phyloP scores from a whole-genome alignment of 2,888 invertebrate species.

The Teleogryllus oceanicus region DNA sequence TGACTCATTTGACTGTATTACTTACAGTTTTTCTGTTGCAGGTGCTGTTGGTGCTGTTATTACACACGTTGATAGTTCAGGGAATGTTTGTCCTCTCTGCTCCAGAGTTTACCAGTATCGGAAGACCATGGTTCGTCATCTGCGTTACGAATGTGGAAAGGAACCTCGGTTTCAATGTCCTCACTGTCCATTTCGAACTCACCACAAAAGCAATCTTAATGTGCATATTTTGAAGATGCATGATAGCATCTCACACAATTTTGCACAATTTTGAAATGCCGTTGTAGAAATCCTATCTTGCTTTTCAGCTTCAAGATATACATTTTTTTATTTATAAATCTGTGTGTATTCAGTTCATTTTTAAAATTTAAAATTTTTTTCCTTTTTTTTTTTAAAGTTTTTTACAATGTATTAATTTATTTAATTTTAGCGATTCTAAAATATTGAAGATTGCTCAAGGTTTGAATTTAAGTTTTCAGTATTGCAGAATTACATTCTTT shows the following conservation, averaged over 20 bases:
- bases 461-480: no score
- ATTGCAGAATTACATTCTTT: no score
- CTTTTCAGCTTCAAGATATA: no score
- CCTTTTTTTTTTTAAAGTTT: no score
- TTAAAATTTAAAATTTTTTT: no score
- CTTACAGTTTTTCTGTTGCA: not conserved
- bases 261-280: no score
- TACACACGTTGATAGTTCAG: not conserved
- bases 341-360: no score
- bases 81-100: constrained; percentile 29
- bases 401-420: no score
- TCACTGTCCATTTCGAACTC: constrained; percentile 18
- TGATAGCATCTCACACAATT: not conserved
- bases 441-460: no score
- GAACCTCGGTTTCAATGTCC: constrained; percentile 50
- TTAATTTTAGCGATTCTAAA: no score
- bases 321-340: no score
- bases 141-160: constrained; percentile 42
- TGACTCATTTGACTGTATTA: not conserved
- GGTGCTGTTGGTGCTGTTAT: not conserved
- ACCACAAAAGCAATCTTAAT: not conserved
- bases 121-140: constrained; percentile 41
- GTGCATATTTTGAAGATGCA: not conserved
- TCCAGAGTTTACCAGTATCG: constrained; percentile 31
- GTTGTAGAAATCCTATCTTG: no score